Conservation (phyloP, 2,113 vertebrate species). For the Ophiodon elongatus region DNA sequence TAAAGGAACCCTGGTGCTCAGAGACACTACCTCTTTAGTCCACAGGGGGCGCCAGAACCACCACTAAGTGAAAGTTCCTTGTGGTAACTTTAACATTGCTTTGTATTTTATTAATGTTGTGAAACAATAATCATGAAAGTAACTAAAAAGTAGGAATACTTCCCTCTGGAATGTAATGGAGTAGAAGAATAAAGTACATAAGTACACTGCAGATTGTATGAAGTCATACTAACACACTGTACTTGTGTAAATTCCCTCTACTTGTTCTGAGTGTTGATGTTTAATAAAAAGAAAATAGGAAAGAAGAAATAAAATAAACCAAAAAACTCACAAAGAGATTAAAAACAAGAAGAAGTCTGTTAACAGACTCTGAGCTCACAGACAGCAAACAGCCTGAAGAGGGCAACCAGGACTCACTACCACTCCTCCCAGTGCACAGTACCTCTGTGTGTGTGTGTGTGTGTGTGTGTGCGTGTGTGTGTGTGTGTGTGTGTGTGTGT, state of each 20-base stretch:
- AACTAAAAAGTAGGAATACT: neutral
- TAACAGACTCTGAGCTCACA: conserved; percentile 15
- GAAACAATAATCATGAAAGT: neutral
- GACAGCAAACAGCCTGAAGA: conserved; percentile 69
- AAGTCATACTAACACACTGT: neutral
- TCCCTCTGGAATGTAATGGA: neutral
- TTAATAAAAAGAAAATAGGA: neutral
- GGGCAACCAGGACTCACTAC: conserved; percentile 67
- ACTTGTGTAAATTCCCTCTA: neutral
- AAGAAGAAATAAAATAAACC: neutral
- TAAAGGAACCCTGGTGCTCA: no score
- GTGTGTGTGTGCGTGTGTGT: conserved; percentile 1
- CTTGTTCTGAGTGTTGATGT: neutral
- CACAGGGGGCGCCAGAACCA: no score
- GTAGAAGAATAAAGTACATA: no score
- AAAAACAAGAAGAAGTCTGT: neutral
- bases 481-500: neutral
- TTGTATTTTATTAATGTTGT: neutral
- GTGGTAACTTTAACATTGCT: no score
- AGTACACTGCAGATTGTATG: neutral
- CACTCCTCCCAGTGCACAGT: conserved; percentile 3
- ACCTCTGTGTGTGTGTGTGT: neutral
- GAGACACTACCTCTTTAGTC: no score
- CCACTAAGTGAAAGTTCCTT: no score
- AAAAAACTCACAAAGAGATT: no score